phyloP scores from a whole-genome alignment of 2,797 vertebrate genomes.

The Chelmon rostratus region DNA sequence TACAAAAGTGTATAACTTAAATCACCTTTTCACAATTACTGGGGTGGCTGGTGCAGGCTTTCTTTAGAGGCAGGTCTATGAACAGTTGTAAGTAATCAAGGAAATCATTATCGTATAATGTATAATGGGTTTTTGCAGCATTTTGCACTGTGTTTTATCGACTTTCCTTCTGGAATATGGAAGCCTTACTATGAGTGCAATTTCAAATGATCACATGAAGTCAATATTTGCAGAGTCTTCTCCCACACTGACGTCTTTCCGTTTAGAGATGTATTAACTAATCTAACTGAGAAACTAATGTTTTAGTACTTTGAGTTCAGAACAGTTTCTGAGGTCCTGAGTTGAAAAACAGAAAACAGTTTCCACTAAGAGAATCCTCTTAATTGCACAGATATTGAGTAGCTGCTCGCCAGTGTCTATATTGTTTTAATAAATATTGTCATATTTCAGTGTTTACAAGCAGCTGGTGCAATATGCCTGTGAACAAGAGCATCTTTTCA shows the following conservation, averaged over 20 bases:
- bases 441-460: not conserved
- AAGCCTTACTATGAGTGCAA: not conserved
- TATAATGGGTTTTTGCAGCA: not conserved
- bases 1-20: not conserved
- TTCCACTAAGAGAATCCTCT: not conserved
- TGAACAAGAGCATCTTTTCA: not conserved
- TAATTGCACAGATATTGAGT: not conserved
- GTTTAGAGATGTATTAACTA: not conserved
- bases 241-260: not conserved
- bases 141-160: not conserved
- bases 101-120: not conserved
- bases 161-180: not conserved
- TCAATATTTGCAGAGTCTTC: slow-evolving; percentile 5
- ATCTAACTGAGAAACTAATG: not conserved
- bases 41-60: not conserved
- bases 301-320: slow-evolving; percentile 15
- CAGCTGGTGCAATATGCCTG: not conserved
- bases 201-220: not conserved
- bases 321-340: not conserved
- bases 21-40: slow-evolving; percentile 5
- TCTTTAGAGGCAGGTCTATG: not conserved
- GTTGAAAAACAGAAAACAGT: not conserved
- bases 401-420: not conserved
- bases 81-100: not conserved
- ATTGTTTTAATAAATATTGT: slow-evolving; percentile 2